Percentiles rank a stretch among this genome's conserved stretches.
Conservation (phyloP, 2,113 vertebrate species). For the Leptosomus discolor region DNA sequence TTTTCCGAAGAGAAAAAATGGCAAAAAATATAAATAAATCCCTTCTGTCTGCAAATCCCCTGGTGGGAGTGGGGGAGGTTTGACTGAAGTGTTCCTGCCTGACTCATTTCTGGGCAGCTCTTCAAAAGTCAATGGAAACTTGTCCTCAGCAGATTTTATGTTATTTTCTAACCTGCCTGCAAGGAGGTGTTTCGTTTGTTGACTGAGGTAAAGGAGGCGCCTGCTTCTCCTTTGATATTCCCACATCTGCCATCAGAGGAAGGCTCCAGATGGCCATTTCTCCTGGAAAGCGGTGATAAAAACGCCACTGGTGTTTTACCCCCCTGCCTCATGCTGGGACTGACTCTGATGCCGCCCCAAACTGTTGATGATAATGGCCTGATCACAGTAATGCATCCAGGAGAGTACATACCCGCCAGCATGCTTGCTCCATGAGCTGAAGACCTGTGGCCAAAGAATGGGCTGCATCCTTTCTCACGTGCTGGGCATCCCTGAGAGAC, state of each 20-base stretch:
- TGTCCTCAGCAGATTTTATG: neutral
- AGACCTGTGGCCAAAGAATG: neutral
- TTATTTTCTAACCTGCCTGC: slow-evolving; percentile 15
- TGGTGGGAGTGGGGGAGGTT: neutral
- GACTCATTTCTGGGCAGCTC: neutral
- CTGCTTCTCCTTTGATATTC: slow-evolving; percentile 10
- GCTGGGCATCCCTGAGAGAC: neutral
- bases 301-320: neutral
- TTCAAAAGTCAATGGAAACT: neutral
- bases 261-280: neutral
- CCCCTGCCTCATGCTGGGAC: neutral
- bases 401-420: neutral
- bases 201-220: neutral
- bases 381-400: neutral
- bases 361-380: neutral
- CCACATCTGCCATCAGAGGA: neutral
- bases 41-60: slow-evolving; percentile 15
- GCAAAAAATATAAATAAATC: neutral
- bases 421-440: neutral
- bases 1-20: neutral
- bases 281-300: neutral
- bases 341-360: neutral
- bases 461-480: neutral
- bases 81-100: neutral
- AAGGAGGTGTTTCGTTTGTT: neutral